Conservation (phyloP, 2,888 invertebrate species). For the Melinaea marsaeus region DNA sequence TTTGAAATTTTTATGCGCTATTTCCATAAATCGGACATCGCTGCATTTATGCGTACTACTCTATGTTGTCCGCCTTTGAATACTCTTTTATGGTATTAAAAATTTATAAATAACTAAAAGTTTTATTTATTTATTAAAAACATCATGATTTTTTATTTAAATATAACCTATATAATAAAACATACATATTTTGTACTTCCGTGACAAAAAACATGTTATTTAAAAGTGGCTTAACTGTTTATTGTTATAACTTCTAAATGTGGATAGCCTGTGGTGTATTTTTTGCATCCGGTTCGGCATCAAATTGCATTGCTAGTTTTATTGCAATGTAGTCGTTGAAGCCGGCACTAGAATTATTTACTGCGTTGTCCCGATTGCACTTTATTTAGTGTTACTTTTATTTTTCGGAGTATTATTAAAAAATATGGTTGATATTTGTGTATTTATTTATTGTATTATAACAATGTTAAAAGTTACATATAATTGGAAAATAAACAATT, state of each 20-base stretch:
- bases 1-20: slow-evolving; percentile 72
- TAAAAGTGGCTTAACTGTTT: not conserved
- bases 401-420: slow-evolving; percentile 44
- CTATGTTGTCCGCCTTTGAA: slow-evolving; percentile 40
- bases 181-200: not conserved
- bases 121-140: no score
- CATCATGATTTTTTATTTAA: no score
- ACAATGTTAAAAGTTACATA: not conserved
- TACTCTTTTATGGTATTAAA: slow-evolving; percentile 38
- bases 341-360: slow-evolving; percentile 72
- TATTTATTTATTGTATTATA: not conserved
- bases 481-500: no score
- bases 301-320: slow-evolving; percentile 75
- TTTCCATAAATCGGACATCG: slow-evolving; percentile 70
- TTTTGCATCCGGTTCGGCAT: slow-evolving; percentile 20
- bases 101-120: slow-evolving; percentile 24
- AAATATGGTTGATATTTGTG: not conserved
- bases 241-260: not conserved
- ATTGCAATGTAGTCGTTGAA: slow-evolving; percentile 67
- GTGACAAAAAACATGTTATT: not conserved
- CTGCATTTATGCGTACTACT: slow-evolving; percentile 59
- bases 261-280: not conserved
- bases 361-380: slow-evolving; percentile 71
- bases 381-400: slow-evolving; percentile 46
- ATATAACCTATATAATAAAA: no score